Conservation (phyloP, 2,888 invertebrate species). For the Alloscopus bannaensis region DNA sequence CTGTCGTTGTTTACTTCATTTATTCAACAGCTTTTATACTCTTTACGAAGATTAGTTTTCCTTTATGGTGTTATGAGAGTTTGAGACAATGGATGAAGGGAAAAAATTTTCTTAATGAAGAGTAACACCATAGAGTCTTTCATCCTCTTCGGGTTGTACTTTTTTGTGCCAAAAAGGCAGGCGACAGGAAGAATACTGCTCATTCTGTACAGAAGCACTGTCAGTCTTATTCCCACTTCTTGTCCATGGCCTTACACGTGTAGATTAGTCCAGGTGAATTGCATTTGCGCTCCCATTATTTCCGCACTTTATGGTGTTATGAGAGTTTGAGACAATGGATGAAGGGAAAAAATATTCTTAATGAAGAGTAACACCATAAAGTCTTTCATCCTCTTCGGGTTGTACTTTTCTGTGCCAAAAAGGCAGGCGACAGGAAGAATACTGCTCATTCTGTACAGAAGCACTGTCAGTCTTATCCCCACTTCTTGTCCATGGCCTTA, state of each 20-base stretch:
- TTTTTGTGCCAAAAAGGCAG: conserved; percentile 5
- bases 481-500: not conserved
- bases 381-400: conserved; percentile 18
- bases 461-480: not conserved
- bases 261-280: conserved; percentile 49
- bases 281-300: not conserved
- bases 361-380: conserved; percentile 51
- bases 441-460: not conserved
- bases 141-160: conserved; percentile 7
- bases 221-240: not conserved
- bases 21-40: no score
- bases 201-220: not conserved
- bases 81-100: not conserved
- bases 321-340: no score
- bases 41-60: no score
- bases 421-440: not conserved
- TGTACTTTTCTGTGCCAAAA: conserved; percentile 10
- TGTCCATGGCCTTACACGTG: conserved; percentile 34
- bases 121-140: conserved; percentile 43
- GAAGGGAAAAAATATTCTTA: conserved; percentile 25
- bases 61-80: no score
- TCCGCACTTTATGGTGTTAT: no score
- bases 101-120: conserved; percentile 45
- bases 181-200: not conserved
- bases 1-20: no score